Evolutionary conservation across 2,797 vertebrate species (phyloP), one percentile per base, ranked within the genome.

Genomic region (Oreochromis grahami): DNA sequence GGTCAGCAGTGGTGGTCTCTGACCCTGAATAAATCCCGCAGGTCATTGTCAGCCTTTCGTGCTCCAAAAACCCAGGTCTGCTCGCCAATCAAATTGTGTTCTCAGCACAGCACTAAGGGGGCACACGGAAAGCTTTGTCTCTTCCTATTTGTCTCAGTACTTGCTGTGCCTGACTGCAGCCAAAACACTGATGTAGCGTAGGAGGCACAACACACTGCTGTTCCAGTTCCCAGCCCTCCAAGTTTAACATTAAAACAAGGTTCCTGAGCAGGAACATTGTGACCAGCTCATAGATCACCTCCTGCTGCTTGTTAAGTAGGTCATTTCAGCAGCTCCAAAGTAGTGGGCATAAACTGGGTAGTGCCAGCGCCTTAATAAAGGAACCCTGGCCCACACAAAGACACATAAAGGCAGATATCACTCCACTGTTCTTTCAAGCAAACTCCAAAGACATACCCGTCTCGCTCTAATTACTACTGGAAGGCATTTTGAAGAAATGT

Each of bases 41-140:
- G 87, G 91, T 92, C 90, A 91, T 19, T 13, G 77, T 78, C 68
- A 36, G 90, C 89, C 89, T 91, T 90, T 88, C 80, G 53, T 87
- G 45, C 79, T 91, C 90, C 60, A 78, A 90, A 94, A 92, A 89
- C 86, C 83, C 88, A 90, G 90, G 88, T 94, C 79, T 91, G 77
- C 53, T 87, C 89, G 87, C 93, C 92, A 95, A 83, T 94, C 93
- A 93, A 89, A 79, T 90, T 92, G 83, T 84, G 90, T 94, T 95
- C 92, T 90, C 89, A 91, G 91, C 83, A 36, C 84, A 88, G 84
- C 86, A 85, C 91, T 92, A 89, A 56, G 80, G 92, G 92, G 91
- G 93, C 91, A 92, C 92, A 88, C 88, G 86, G 93, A 94, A 95
- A 93, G 94, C 94, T 95, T 95, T 96, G 94, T 95, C 94, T 92